A percentile compares a stretch with the other conserved stretches of the same genome.
Evolutionary conservation across 53 echinoderm and acorn worm species (phyloP).

Genomic region (Astropecten irregularis): DNA sequence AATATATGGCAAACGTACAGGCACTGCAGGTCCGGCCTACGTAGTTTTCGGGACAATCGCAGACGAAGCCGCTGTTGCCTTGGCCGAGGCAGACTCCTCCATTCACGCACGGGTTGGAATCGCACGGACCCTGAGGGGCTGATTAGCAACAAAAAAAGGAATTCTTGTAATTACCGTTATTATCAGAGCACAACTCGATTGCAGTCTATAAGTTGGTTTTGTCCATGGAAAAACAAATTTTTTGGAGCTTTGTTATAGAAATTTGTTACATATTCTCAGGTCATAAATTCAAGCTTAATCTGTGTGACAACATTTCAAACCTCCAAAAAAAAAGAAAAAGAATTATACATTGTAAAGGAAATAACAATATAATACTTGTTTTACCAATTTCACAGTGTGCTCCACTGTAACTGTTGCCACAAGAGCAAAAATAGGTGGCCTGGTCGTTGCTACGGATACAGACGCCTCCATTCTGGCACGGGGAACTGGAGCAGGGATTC

Average conservation of each 20-base stretch:
- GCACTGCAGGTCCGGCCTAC: constrained; percentile 54
- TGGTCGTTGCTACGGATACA: constrained; percentile 59
- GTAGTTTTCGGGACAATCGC: constrained; percentile 65
- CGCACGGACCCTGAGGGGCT: constrained; percentile 49
- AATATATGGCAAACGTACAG: no score
- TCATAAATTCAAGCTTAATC: no score
- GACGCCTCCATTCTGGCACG: constrained; percentile 82
- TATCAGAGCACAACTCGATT: not conserved
- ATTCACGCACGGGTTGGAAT: constrained; percentile 59
- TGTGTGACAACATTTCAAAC: no score
- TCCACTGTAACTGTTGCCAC: constrained; percentile 56
- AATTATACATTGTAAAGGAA: no score
- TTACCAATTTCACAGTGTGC: constrained; percentile 67
- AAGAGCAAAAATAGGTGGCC: constrained; percentile 55
- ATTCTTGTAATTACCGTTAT: no score
- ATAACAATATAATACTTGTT: no score
- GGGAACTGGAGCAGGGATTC: constrained; percentile 74
- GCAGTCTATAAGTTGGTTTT: not conserved
- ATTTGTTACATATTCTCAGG: no score
- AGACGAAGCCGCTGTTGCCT: constrained; percentile 14
- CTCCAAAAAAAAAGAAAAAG: no score
- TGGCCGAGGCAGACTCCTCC: constrained; percentile 55
- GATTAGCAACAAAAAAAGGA: not conserved
- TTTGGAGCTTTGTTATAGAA: no score
- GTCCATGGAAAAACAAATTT: not conserved